Conservation (phyloP, 2,113 vertebrate species). For the Condylura cristata region DNA sequence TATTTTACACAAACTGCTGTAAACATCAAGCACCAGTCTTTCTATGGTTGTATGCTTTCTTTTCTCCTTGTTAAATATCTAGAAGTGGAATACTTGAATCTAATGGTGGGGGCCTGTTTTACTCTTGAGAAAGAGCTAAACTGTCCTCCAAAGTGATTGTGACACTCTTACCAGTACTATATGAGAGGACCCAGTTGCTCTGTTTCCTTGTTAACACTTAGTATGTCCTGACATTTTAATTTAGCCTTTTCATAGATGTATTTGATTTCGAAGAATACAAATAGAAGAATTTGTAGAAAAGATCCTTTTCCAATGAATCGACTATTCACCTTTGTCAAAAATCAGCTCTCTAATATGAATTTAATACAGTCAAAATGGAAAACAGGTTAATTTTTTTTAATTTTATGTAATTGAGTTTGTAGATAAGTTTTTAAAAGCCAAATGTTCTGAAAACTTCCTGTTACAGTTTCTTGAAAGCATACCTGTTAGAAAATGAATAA, state of each 20-base stretch:
- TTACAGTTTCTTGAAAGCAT: not conserved
- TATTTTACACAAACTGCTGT: not conserved
- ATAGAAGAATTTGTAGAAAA: not conserved
- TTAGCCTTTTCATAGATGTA: not conserved
- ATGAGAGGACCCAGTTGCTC: not conserved
- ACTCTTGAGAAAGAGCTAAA: not conserved
- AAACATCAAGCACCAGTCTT: not conserved
- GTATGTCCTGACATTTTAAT: not conserved
- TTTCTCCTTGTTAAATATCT: not conserved
- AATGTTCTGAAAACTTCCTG: not conserved
- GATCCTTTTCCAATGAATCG: slow-evolving; percentile 15
- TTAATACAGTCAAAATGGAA: not conserved
- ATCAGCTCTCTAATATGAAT: not conserved
- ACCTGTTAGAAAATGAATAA: not conserved
- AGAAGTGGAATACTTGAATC: not conserved
- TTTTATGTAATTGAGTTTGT: slow-evolving; percentile 34
- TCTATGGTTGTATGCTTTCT: not conserved
- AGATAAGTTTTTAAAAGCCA: slow-evolving; percentile 6
- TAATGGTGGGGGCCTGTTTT: not conserved
- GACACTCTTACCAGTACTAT: not conserved
- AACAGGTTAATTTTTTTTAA: not conserved
- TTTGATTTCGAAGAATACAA: not conserved
- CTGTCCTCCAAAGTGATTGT: not conserved
- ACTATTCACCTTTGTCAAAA: slow-evolving; percentile 20
- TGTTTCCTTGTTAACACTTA: not conserved